Base-by-base conservation (phyloP, 2,888 invertebrate genomes). In the Galerucella pusilla region DNA sequence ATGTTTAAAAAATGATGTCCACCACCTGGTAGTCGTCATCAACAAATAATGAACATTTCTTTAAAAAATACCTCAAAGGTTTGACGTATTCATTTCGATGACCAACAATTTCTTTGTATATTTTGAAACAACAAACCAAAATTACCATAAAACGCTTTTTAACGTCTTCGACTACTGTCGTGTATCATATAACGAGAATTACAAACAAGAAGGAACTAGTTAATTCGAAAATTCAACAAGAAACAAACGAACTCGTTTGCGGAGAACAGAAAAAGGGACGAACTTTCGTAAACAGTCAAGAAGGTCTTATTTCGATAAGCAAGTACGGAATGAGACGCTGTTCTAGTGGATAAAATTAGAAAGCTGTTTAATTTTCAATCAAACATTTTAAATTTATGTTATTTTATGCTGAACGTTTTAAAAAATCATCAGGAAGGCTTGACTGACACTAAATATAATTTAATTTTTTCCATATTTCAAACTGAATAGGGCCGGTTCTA, bases 171-270 rank as follows among this genome's bases (percentile, higher is more conserved):
- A 49, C 70, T 70, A 70, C 70, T 64, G 70, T 63, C 35, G n/a
- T 20, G 52, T 52, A 46, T 14, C 42, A 70, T 20, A 20, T 70
- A 70, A 70, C 70, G 63, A 70, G 28, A 49, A 52, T n/a, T 63
- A 49, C 70, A 70, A 70, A 70, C 70, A 70, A 70, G 52, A 49
- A 63, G 70, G 28, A 54, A 49, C 59, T 60, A 61, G 61, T 64
- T 70, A 70, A 70, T 70, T 64, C 12, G 70, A 70, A 70, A 70
- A 70, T 70, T 63, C 61, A 70, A 70, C 35, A 70, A 49, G 52
- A 49, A 70, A 64, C 59, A 49, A 49, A 46, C 68, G 20, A 60
- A 68, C 68, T 60, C 54, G 68, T 60, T 68, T 35, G 68, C 20
- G 60, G 46, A 64, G 12, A 35, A 64, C 52, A 20, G 45, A 42